These are phyloP conservation scores for Venustaconcha ellipsiformis DNA, from an alignment of 1,140 invertebrate genomes.

Conservation along the genomic window DNA sequence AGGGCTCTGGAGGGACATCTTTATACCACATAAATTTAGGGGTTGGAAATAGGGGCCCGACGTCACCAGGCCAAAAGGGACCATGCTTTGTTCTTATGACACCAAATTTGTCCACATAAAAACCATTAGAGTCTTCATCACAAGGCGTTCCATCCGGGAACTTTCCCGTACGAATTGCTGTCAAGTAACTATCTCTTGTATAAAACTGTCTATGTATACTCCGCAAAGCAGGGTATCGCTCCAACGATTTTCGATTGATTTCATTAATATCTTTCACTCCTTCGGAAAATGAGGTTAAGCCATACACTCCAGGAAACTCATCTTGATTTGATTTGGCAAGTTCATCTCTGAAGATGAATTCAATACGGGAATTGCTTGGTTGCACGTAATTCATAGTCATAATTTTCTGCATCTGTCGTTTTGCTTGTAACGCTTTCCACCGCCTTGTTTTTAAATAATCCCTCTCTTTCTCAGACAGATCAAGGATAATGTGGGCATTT, in stretches of 20 bases:
- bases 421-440: constrained; percentile 53
- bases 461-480: constrained; percentile 46
- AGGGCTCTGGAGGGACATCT: constrained; percentile 38
- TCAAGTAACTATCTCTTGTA: constrained; percentile 61
- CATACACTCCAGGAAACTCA: constrained; percentile 58
- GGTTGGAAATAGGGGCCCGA: constrained; percentile 58
- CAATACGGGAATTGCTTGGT: constrained; percentile 32
- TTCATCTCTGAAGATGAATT: constrained; percentile 53
- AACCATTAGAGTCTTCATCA: constrained; percentile 46
- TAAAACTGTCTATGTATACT: constrained; percentile 56
- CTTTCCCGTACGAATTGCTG: constrained; percentile 50
- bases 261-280: constrained; percentile 49
- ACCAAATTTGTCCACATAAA: constrained; percentile 63
- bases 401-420: constrained; percentile 42
- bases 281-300: constrained; percentile 55
- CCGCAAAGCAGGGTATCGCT: constrained; percentile 41
- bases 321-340: constrained; percentile 59
- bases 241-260: constrained; percentile 37
- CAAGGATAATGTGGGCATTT: constrained; percentile 53
- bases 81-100: constrained; percentile 59
- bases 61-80: constrained; percentile 66
- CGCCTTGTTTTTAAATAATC: constrained; percentile 41
- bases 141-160: constrained; percentile 54
- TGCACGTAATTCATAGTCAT: constrained; percentile 47
- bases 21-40: constrained; percentile 53